Base-by-base conservation (phyloP, 2,797 vertebrate species). In the Gastrophryne carolinensis region DNA sequence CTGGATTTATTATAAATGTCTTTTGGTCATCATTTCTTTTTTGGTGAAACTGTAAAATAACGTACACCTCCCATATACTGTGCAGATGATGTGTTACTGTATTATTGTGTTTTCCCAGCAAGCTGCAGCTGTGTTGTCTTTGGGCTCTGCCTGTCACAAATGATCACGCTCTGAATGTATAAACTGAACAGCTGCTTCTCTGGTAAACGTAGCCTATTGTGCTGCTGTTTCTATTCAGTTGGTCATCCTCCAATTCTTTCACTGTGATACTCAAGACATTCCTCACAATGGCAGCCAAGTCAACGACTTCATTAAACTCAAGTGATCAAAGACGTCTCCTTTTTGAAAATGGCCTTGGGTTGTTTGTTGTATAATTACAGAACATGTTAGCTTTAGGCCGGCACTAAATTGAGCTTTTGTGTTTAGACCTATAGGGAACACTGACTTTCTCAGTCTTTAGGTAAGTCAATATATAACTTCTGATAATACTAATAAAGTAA, bases 111-210 rank as follows among this genome's bases (percentile, higher is more conserved):
- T 63, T 8, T 17, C 86, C 86, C 80, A 73, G 58, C 69, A 81
- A 79, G 54, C 81, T 80, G 83, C 74, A 79, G 78, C 85, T 81
- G 74, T 81, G 66, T 83, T 81, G 78, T 79, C 32, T 26, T 35
- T 77, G 34, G 62, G 81, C 82, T 81, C 74, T 80, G 72, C 70
- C 78, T 81, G 82, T 79, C 81, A 70, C 70, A 17, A 30, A 58
- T 67, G 65, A 69, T 77, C 79, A 75, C 39, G 26, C 79, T 69
- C 0, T 2, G 81, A 66, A 83, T 83, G 76, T 69, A 75, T 79
- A 73, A 83, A 74, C 83, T 80, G 78, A 79, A 80, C 67, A 82
- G 83, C 84, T 83, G 82, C 67, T 77, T 68, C 66, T 47, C 53
- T 69, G 66, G 57, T 73, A 81, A 65, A 72, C 52, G 47, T 12